A percentile compares a stretch with the other conserved stretches of the same genome.
Evolutionary conservation across 2,888 invertebrate genomes (phyloP).

Genomic region (Luperina nickerlii): DNA sequence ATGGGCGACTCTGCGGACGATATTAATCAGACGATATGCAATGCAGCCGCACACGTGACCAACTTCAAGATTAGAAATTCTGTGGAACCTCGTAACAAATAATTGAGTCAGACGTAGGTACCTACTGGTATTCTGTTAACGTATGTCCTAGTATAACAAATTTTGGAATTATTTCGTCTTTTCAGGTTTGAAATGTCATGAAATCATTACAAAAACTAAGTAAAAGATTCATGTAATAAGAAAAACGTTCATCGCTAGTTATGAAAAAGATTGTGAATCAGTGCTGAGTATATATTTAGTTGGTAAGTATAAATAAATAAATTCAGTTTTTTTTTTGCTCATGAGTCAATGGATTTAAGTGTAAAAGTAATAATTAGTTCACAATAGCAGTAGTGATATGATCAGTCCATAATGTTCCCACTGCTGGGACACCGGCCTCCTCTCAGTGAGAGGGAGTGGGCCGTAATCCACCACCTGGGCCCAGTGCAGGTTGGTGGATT

Average conservation of each 20-base stretch:
- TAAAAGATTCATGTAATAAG: not conserved
- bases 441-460: too few relatives aligned
- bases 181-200: not conserved
- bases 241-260: not conserved
- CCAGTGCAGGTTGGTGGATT: not conserved
- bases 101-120: slow-evolving; percentile 82
- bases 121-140: slow-evolving; percentile 5
- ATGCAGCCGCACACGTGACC: slow-evolving; percentile 79
- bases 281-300: not conserved
- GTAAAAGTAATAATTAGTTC: not conserved
- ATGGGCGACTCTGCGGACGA: slow-evolving; percentile 72
- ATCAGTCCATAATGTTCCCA: too few relatives aligned
- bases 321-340: not conserved
- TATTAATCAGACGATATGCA: slow-evolving; percentile 87
- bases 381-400: not conserved
- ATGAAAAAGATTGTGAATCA: not conserved
- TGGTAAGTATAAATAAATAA: not conserved
- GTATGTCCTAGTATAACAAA: not conserved
- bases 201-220: not conserved
- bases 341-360: not conserved
- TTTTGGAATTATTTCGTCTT: not conserved
- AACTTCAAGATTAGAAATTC: slow-evolving; percentile 76
- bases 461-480: not conserved
- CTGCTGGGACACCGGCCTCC: not conserved
- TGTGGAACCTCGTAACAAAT: slow-evolving; percentile 78